Base-by-base conservation (phyloP, 2,113 vertebrate genomes). In the Catharus fuscescens region DNA sequence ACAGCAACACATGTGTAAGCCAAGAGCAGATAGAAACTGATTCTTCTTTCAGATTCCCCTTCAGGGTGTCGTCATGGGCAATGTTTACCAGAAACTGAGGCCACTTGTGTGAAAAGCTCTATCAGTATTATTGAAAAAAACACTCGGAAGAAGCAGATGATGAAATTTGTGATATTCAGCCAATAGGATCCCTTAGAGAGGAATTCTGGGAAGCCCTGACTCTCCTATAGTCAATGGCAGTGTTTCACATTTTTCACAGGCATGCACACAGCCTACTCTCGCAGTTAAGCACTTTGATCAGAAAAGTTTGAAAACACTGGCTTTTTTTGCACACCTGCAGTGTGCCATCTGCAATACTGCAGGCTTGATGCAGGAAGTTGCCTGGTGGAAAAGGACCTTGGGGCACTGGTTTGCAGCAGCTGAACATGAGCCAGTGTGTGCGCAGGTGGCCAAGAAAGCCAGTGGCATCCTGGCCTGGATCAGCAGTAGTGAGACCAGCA, bases 81-180 rank as follows among this genome's bases (percentile, higher is more conserved):
- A 64, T 40, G 18, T 28, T 72, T 62, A 38, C 62, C 34, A 62
- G 44, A 97, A 97, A 88, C 91, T 80, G 95, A 95, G 67, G 88
- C 48, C 34, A n/a, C 44, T 87, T 65, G 26, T 52, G 18, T 94
- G 79, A 90, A 60, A 95, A 93, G 29, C 50, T 71, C 53, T 70
- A 80, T 32, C 47, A 54, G 56, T 67, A 74, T 21, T 92, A 72
- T 70, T 90, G 66, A 95, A 94, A 88, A 38, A 92, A 61, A 24
- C 7, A 82, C 9, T 54, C 57, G 50, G 62, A 52, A 89, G 29
- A 74, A 86, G 52, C 26, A 80, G 28, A 80, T 31, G 32, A 42
- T 78, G 4, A 62, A 83, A 65, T 47, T 3, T 56, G 9, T 59
- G 18, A 17, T 64, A 52, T 86, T 90, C 36, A 20, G 48, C 32